These are phyloP conservation scores for Dryocosmus kuriphilus DNA, from an alignment of 2,888 invertebrate genomes.

Conservation along the genomic window DNA sequence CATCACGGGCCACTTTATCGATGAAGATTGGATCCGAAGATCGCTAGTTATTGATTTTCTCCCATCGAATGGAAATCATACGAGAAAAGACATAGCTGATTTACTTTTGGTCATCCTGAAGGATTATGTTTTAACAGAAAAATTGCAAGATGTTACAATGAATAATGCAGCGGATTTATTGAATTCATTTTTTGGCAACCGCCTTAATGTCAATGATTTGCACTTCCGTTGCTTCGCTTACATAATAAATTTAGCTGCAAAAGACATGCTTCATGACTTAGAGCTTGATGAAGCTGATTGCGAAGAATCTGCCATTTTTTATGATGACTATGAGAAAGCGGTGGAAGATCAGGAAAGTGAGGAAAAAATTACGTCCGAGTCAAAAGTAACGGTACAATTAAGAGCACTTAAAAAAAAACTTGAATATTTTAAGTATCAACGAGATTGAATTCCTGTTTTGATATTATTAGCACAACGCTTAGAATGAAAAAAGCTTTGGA, in stretches of 20 bases:
- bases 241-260: too few species aligned
- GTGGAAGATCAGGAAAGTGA: slow-evolving; percentile 5
- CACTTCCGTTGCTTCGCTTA: too few species aligned
- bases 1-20: too few species aligned
- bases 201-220: too few species aligned
- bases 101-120: too few species aligned
- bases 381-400: slow-evolving; percentile 47
- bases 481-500: too few species aligned
- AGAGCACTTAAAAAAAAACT: slow-evolving; percentile 50
- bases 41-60: too few species aligned
- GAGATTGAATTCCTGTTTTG: slow-evolving; percentile 51
- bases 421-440: slow-evolving; percentile 49
- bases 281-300: not conserved
- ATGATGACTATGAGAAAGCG: slow-evolving; percentile 3
- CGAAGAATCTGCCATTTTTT: slow-evolving; percentile 29
- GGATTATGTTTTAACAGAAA: too few species aligned
- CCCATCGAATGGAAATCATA: too few species aligned
- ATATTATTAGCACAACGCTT: slow-evolving; percentile 48
- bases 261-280: slow-evolving; percentile 48
- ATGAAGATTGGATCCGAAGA: too few species aligned
- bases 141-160: slow-evolving; percentile 36
- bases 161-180: slow-evolving; percentile 27
- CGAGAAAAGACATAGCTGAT: not conserved
- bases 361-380: slow-evolving; percentile 24
- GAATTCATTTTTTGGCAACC: not conserved